Base-by-base conservation (phyloP, 1,140 invertebrate genomes). In the Drosophila eugracilis region DNA sequence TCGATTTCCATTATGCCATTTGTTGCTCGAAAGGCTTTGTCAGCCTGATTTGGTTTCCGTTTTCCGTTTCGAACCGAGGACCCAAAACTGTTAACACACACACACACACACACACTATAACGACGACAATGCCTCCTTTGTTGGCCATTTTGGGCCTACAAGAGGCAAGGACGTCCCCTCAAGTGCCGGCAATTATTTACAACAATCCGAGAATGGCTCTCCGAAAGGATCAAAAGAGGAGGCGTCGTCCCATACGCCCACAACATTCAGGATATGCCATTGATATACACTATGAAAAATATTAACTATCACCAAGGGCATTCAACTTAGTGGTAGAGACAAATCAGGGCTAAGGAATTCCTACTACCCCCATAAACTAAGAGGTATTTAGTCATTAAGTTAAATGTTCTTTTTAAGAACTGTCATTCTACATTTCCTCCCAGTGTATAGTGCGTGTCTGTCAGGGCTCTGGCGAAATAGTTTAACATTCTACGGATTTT, bases 1-100 rank as follows among this genome's bases (percentile, higher is more conserved):
- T 73, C 58, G 70, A 73, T 73, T 73, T 73, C n/a, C 70, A 73
- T 73, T 73, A 73, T 73, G 70, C 37, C 60, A 71, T 72, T 72
- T 59, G 67, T 72, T 71, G 47, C 48, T 52, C 17, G 69, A 60
- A 73, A 48, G 58, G 70, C 70, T 73, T 73, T 73, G 70, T 62
- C 70, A 62, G 60, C 60, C 60, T 62, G 65, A 72, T 70, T 72
- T 70, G 70, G 70, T 73, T 73, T 73, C 57, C 69, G 70, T n/a
- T 73, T 73, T 73, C 42, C 66, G 30, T 9, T 32, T 48, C 39
- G n/a, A n/a, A 32, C 17, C 69, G 22, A 26, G 44, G 32, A 66
- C 59, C 59, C 34, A 73, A 60, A 52, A 62, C 45, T 41, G 67
- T 73, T 73, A 73, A 72, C 62, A 71, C 67, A 42, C 48, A 52